Evolutionary conservation across 2,113 vertebrate species (phyloP).

Genomic region (Asarcornis scutulata): DNA sequence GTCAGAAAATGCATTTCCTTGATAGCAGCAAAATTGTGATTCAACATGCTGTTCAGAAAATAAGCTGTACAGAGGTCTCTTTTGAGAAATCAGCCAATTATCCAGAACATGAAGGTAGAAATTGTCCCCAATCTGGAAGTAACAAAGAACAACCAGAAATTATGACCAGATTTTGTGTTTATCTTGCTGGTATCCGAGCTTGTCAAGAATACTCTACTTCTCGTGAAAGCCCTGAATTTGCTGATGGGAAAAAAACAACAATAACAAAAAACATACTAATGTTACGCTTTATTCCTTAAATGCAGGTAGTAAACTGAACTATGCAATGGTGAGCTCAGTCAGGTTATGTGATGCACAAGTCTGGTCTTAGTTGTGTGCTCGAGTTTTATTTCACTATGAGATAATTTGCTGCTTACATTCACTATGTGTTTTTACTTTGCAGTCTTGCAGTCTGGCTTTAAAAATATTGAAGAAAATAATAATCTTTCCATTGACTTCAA

Average conservation of each 20-base stretch:
- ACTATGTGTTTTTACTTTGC: not conserved
- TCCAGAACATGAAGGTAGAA: constrained; percentile 34
- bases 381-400: not conserved
- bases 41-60: constrained; percentile 52
- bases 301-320: not conserved
- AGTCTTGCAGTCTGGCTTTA: not conserved
- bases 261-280: not conserved
- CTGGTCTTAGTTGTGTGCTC: not conserved
- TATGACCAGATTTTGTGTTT: constrained; percentile 46
- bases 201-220: not conserved
- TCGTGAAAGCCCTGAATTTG: not conserved
- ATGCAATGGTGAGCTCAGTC: not conserved
- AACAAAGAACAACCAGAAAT: constrained; percentile 53
- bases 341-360: not conserved
- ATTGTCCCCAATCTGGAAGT: constrained; percentile 50
- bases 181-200: constrained; percentile 3
- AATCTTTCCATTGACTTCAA: constrained; percentile 17
- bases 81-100: constrained; percentile 65
- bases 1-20: constrained; percentile 63
- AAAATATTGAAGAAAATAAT: not conserved
- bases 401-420: not conserved
- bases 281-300: not conserved
- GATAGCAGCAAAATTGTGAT: constrained; percentile 51
- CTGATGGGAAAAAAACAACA: not conserved
- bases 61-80: constrained; percentile 8